Evolutionary conservation across 2,797 vertebrate genomes (phyloP), one percentile per base, ranked within the genome.

Genomic region (Adrianichthys oophorus): DNA sequence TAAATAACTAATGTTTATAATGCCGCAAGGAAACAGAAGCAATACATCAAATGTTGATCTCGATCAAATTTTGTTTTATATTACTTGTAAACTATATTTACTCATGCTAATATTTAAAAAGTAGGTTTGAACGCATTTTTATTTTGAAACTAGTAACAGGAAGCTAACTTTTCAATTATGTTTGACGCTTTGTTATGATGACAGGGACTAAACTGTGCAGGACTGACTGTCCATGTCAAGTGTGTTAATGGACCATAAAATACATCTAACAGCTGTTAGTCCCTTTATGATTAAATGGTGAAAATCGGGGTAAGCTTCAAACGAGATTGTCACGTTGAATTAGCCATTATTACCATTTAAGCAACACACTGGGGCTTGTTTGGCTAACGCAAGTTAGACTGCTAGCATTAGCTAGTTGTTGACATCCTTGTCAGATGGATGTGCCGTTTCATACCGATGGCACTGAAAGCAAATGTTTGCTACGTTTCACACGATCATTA

Each of bases 371-470:
- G 21, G 2, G 47, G 18, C 8, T 47, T 32, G 41, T 51, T 17
- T 42, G 42, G 17, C 41, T 57, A 49, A 14, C 32, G 74, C 55
- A 64, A 50, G 46, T 59, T 62, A 68, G 81, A 70, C 52, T 41
- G 74, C 69, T 77, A 68, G 57, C 72, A n/a, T 68, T 78, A 79
- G 79, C 85, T 41, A 40, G 4, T 24, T 45, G 66, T 63, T 79
- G 58, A 67, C 70, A 65, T 72, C 13, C 48, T 45, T 60, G 16
- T 6, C 1, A 26, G 44, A 50, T 24, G 24, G 17, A 15, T 41
- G 16, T 23, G 15, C 13, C 16, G 1, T 41, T 54, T 50, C 2
- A 1, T 23, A 1, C 7, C 12, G 32, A 2, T 58, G n/a, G 0
- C 23, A 14, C 1, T 40, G 15, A 42, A 4, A 8, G 7, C 26